Conservation (phyloP, 2,113 vertebrate genomes). For the Corvus moneduloides region DNA sequence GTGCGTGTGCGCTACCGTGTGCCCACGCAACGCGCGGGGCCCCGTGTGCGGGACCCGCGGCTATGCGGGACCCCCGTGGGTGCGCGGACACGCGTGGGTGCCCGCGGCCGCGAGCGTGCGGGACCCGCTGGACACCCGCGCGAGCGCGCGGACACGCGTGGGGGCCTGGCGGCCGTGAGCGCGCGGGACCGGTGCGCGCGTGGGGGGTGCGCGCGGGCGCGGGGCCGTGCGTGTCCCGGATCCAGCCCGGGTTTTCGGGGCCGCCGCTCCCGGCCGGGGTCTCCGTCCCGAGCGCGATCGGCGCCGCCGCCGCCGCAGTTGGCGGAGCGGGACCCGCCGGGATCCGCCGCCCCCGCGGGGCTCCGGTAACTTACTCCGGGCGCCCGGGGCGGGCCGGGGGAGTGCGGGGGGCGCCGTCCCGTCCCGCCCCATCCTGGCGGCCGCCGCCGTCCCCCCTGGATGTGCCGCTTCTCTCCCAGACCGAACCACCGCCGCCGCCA, state of each 20-base stretch:
- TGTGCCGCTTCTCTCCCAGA: not conserved
- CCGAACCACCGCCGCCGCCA: not conserved
- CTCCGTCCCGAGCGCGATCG: constrained; percentile 19
- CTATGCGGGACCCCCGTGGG: not conserved
- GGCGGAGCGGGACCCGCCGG: constrained; percentile 15
- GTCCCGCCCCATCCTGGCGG: not conserved
- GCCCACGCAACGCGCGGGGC: not conserved
- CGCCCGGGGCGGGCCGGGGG: not conserved
- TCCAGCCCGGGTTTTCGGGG: constrained; percentile 48
- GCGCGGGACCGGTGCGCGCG: not conserved
- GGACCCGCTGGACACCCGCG: not conserved
- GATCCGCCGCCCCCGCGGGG: not conserved
- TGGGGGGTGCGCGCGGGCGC: not conserved
- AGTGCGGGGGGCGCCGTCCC: not conserved
- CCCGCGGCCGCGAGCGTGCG: too few relatives aligned
- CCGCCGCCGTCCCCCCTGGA: not conserved
- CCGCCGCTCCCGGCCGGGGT: constrained; percentile 8
- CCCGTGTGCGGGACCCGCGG: not conserved
- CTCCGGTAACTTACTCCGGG: not conserved
- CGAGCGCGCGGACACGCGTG: not conserved
- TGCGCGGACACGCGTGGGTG: not conserved
- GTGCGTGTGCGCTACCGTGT: not conserved
- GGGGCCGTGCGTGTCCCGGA: not conserved
- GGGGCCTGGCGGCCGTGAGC: rapidly evolving
- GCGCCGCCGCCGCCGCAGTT: constrained; percentile 21